phyloP scores from a whole-genome alignment of 2,113 vertebrate genomes.

The Seriola dumerili region DNA sequence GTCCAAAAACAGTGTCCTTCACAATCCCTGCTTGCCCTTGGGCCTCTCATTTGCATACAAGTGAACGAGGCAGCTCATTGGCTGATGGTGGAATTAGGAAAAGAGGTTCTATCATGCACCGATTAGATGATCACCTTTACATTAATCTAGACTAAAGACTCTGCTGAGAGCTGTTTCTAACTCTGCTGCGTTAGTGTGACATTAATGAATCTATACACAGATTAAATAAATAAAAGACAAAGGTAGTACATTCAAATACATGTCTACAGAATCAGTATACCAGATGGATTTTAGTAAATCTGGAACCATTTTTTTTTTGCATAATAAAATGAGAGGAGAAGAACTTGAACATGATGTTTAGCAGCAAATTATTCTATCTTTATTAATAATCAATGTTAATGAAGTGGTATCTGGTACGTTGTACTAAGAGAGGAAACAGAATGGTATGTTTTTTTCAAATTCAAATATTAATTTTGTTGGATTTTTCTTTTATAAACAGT shows the following conservation, averaged over 20 bases:
- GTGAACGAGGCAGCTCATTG: slow-evolving; percentile 53
- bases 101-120: slow-evolving; percentile 29
- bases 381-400: not conserved
- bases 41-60: slow-evolving; percentile 59
- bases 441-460: not conserved
- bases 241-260: not conserved
- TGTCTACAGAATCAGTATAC: not conserved
- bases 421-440: not conserved
- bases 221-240: not conserved
- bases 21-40: slow-evolving; percentile 51
- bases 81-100: slow-evolving; percentile 46
- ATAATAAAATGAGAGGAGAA: not conserved
- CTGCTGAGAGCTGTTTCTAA: slow-evolving; percentile 10
- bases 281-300: not conserved
- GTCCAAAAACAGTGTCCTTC: slow-evolving; percentile 63
- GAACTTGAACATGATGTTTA: not conserved
- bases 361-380: not conserved
- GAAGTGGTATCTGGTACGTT: not conserved
- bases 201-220: not conserved
- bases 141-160: slow-evolving; percentile 41
- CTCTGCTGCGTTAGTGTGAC: slow-evolving; percentile 1
- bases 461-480: not conserved
- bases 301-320: not conserved
- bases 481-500: not conserved
- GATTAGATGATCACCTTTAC: slow-evolving; percentile 43